phyloP scores from a whole-genome alignment of 2,797 vertebrate genomes.

The Tachyglossus aculeatus region DNA sequence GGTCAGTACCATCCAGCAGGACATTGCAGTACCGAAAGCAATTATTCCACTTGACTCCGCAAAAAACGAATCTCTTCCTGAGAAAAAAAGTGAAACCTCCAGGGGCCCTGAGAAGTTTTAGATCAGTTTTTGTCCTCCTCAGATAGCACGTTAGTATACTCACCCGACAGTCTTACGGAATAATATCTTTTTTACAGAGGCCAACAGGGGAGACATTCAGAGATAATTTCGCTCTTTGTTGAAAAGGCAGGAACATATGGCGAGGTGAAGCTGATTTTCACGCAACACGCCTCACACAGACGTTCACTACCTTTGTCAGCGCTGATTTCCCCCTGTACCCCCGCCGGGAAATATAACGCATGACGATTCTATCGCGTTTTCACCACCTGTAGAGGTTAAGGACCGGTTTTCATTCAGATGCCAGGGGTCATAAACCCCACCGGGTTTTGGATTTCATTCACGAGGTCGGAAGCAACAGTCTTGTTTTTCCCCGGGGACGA shows the following conservation, averaged over 20 bases:
- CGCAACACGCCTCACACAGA: background rate
- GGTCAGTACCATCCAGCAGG: too few relatives aligned
- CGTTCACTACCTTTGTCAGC: background rate
- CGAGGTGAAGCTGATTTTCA: background rate
- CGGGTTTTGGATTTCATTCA: constrained; percentile 42
- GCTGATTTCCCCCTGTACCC: background rate
- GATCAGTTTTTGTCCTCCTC: too few relatives aligned
- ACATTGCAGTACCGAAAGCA: too few relatives aligned
- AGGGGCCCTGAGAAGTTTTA: too few relatives aligned
- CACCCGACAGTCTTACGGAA: too few relatives aligned
- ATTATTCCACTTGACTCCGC: too few relatives aligned
- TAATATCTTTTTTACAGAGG: accelerated
- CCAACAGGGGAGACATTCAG: background rate
- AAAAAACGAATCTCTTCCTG: too few relatives aligned
- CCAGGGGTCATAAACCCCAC: constrained; percentile 41
- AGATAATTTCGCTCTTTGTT: background rate
- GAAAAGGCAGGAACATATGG: background rate
- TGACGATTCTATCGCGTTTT: accelerated
- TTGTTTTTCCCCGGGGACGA: constrained; percentile 18
- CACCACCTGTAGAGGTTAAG: background rate
- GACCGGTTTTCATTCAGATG: constrained; percentile 62
- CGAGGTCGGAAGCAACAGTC: constrained; percentile 13
- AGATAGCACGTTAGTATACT: too few relatives aligned
- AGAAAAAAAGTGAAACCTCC: too few relatives aligned
- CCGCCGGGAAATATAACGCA: background rate